Percentiles rank a stretch among this genome's conserved stretches.
Evolutionary conservation across 2,113 vertebrate species (phyloP).

Genomic region (Callopanchax toddi): DNA sequence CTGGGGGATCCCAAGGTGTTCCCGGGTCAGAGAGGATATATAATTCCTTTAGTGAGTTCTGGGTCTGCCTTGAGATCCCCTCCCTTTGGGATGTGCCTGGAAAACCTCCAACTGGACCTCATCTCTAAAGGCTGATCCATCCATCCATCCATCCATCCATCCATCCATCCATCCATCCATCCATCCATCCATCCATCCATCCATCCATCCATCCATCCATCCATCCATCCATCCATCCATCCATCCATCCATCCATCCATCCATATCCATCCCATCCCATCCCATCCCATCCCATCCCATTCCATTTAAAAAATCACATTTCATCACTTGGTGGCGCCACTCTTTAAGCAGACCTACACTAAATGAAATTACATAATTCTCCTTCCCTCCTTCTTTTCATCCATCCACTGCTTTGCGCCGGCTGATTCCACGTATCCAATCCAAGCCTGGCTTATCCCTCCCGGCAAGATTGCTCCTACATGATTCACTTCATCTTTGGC

Average conservation of each 20-base stretch:
- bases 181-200: background rate
- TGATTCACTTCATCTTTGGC: slow-evolving; percentile 72
- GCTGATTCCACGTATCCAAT: slow-evolving; percentile 34
- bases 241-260: background rate
- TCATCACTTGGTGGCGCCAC: slow-evolving; percentile 67
- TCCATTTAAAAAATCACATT: background rate
- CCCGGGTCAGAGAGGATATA: no score
- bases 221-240: no score
- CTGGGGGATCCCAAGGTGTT: no score
- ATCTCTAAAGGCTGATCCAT: no score
- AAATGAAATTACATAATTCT: slow-evolving; percentile 24
- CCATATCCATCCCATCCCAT: no score
- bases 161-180: no score
- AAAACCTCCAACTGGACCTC: no score
- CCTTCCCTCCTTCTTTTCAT: slow-evolving; percentile 24
- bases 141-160: background rate
- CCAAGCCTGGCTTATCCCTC: slow-evolving; percentile 37
- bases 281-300: no score
- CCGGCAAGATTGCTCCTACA: slow-evolving; percentile 46
- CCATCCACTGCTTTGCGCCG: slow-evolving; percentile 27
- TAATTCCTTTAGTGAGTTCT: no score
- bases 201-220: background rate
- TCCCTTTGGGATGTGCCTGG: no score
- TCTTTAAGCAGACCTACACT: slow-evolving; percentile 35
- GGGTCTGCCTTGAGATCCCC: no score